Base-by-base conservation (phyloP, 2,113 vertebrate species). In the Anolis carolinensis region DNA sequence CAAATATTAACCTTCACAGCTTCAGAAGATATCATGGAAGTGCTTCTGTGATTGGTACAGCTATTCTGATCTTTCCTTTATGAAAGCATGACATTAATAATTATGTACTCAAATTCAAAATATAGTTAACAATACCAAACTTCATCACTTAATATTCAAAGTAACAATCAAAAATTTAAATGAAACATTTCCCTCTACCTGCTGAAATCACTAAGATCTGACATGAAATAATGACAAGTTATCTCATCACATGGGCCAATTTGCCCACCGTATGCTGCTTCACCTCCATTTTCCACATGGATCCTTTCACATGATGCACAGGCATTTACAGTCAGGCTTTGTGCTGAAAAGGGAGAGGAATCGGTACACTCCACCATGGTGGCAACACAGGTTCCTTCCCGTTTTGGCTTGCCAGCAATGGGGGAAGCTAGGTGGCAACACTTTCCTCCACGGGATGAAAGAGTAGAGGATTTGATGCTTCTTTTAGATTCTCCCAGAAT, bases 1-100 rank as follows among this genome's bases (percentile, higher is more conserved):
- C 78, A 91, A 88, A 52, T 86, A 4, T 48, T 25, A 87, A 87
- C 86, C 81, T 91, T 83, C 62, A 79, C 82, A 63, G 13, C 90
- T 81, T 88, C 0, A 0, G 32, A 87, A 85, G 6, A 90, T 23
- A n/a, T n/a, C 6, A 6, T 16, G 2, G 8, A 34, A 73, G 48
- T 39, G 36, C 30, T 84, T 25, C 7, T 84, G 78, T 74, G 7
- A 20, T 79, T 1, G 0, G 1, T 92, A 55, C 16, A 70, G 85
- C 86, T 89, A 82, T 48, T 90, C 93, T 91, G 50, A 52, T 81
- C 11, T 89, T 78, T 80, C 52, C 76, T 5, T 27, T 27, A 39
- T 86, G 79, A 75, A 10, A 63, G 73, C 77, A 86, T 88, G 89
- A 16, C 84, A 36, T 36, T 0, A 0, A 75, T 32, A 55, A 8